Evolutionary conservation across 2,797 vertebrate species (phyloP).

Genomic region (Sebastolobus altivelis): DNA sequence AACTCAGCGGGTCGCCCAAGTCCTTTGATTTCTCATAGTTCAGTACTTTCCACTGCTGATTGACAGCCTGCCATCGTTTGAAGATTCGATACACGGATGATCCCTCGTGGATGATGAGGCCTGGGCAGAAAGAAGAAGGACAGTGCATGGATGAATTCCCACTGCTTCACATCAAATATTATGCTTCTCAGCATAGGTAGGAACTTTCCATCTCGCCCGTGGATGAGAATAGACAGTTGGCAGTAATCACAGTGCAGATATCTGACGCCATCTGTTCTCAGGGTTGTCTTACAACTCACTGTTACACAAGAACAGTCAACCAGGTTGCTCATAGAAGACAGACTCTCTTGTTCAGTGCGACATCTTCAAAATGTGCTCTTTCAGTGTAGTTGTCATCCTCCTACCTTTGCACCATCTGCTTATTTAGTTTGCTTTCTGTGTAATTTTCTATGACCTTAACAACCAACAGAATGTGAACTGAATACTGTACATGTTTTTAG

Average conservation of each 20-base stretch:
- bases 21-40: conserved; percentile 96
- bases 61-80: conserved; percentile 96
- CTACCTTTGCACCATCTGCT: conserved; percentile 65
- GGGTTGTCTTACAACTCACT: conserved; percentile 61
- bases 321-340: conserved; percentile 48
- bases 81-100: conserved; percentile 95
- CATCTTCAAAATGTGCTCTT: conserved; percentile 41
- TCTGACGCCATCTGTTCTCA: conserved; percentile 75
- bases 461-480: conserved; percentile 32
- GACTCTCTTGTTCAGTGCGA: conserved; percentile 31
- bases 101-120: conserved; percentile 94
- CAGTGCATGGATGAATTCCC: conserved; percentile 6
- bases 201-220: conserved; percentile 32
- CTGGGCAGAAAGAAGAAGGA: conserved; percentile 72
- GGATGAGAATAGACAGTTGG: conserved; percentile 71
- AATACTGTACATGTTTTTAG: conserved; percentile 35
- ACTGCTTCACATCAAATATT: conserved; percentile 22
- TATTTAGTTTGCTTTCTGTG: conserved; percentile 22
- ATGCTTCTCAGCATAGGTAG: conserved; percentile 33
- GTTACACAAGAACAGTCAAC: conserved; percentile 45
- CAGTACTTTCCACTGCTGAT: conserved; percentile 96
- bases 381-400: conserved; percentile 39
- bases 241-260: conserved; percentile 61
- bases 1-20: conserved; percentile 90
- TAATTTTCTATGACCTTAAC: conserved; percentile 48